Evolutionary conservation across 2,113 vertebrate genomes (phyloP).

Genomic region (Pionites leucogaster): DNA sequence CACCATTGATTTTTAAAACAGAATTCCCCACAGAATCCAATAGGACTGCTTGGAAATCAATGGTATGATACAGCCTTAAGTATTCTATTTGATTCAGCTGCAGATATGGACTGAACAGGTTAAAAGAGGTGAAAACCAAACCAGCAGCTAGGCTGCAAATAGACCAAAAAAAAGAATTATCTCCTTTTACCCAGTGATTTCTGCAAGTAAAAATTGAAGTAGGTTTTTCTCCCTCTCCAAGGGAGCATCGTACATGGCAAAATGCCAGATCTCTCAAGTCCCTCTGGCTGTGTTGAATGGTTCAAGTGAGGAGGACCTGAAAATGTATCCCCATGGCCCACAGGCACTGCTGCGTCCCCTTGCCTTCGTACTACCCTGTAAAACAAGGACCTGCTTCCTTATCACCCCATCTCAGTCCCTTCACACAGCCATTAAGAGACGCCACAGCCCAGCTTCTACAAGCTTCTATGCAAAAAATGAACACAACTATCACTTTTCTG

Average conservation of each 20-base stretch:
- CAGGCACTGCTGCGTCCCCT: neutral
- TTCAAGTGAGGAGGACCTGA: neutral
- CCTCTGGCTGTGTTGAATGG: neutral
- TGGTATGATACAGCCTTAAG: neutral
- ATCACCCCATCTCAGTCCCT: neutral
- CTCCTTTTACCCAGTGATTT: neutral
- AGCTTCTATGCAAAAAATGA: neutral
- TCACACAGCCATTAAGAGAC: neutral
- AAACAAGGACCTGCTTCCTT: neutral
- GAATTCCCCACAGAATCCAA: neutral
- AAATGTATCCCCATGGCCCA: neutral
- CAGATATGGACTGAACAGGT: neutral
- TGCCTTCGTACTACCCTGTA: rapidly evolving
- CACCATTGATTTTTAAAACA: conserved; percentile 33
- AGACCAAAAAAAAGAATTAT: neutral
- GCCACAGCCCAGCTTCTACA: neutral
- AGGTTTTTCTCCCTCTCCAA: neutral
- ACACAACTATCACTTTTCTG: neutral
- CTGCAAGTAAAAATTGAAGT: neutral
- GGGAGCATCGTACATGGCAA: neutral
- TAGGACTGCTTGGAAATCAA: neutral
- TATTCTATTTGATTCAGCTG: neutral
- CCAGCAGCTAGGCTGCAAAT: neutral
- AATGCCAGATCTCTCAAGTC: rapidly evolving
- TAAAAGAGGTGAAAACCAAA: neutral